These are phyloP conservation scores for Orthosia incerta DNA, from an alignment of 2,888 invertebrate species.

Conservation along the genomic window DNA sequence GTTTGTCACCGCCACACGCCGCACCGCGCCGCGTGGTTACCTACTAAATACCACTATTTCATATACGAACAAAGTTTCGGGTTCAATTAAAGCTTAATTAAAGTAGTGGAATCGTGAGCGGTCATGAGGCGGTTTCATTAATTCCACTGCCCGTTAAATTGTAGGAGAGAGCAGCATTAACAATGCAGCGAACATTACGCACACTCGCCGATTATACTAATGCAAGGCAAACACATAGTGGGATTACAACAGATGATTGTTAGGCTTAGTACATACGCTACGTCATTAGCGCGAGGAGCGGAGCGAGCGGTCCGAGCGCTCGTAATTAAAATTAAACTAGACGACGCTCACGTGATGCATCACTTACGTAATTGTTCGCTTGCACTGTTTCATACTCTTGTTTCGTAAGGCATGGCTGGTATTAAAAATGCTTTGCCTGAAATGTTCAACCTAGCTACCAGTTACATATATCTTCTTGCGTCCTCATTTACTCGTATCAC, in stretches of 20 bases:
- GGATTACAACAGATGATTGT: conserved; percentile 33
- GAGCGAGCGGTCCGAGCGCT: conserved; percentile 45
- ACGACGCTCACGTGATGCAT: conserved; percentile 51
- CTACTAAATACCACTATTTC: neutral
- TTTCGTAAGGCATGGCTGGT: neutral
- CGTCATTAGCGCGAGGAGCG: conserved; percentile 49
- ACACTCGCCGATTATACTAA: conserved; percentile 37
- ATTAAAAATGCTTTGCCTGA: conserved; percentile 9
- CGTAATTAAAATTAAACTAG: conserved; percentile 59
- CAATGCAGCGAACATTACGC: conserved; percentile 4
- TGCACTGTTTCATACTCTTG: conserved; percentile 36
- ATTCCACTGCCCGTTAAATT: conserved; percentile 24
- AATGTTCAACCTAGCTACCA: neutral
- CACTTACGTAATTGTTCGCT: conserved; percentile 56
- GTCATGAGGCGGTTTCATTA: conserved; percentile 5
- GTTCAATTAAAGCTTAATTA: neutral
- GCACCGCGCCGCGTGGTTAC: neutral
- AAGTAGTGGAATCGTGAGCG: neutral
- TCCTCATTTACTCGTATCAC: neutral
- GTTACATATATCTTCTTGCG: neutral
- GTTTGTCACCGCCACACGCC: conserved; percentile 20
- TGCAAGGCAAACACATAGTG: conserved; percentile 38
- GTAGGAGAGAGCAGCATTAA: conserved; percentile 10
- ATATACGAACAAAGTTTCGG: conserved; percentile 5
- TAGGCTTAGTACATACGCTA: conserved; percentile 36